Evolutionary conservation across 2,888 invertebrate genomes (phyloP).

Genomic region (Tribolium freemani): DNA sequence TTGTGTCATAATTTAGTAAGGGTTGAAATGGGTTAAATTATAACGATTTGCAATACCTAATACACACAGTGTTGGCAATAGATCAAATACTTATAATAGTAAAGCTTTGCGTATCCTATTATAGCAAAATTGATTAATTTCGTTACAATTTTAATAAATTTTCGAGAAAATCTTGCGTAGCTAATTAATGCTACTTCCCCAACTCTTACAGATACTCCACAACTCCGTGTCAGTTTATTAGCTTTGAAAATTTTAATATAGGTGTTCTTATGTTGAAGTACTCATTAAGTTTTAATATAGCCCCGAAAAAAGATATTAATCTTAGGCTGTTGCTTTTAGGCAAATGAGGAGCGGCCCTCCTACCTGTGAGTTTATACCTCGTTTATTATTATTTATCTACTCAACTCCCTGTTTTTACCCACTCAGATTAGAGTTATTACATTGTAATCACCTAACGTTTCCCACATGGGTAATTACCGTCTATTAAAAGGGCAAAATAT

Average conservation of each 20-base stretch:
- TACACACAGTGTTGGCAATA: too few species aligned
- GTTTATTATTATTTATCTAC: conserved; percentile 40
- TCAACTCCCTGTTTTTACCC: conserved; percentile 17
- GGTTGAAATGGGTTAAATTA: too few species aligned
- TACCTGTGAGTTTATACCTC: conserved; percentile 28
- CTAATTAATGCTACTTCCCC: not conserved
- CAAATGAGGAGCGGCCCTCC: conserved; percentile 25
- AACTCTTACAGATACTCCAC: not conserved
- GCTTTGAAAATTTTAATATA: conserved; percentile 57
- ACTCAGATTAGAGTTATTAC: conserved; percentile 29
- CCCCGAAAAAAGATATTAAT: conserved; percentile 57
- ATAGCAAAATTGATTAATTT: too few species aligned
- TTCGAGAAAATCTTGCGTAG: not conserved
- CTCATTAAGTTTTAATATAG: conserved; percentile 60
- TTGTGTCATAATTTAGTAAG: too few species aligned
- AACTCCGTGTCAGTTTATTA: conserved; percentile 50
- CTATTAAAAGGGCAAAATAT: conserved; percentile 35
- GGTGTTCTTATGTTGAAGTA: conserved; percentile 52
- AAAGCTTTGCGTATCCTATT: too few species aligned
- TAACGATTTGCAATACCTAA: too few species aligned
- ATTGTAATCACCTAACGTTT: conserved; percentile 21
- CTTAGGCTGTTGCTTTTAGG: conserved; percentile 44
- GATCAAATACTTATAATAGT: too few species aligned
- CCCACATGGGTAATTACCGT: conserved; percentile 33
- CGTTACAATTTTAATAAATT: not conserved